phyloP scores from a whole-genome alignment of 2,113 vertebrate genomes.

The Pseudopipra pipra region DNA sequence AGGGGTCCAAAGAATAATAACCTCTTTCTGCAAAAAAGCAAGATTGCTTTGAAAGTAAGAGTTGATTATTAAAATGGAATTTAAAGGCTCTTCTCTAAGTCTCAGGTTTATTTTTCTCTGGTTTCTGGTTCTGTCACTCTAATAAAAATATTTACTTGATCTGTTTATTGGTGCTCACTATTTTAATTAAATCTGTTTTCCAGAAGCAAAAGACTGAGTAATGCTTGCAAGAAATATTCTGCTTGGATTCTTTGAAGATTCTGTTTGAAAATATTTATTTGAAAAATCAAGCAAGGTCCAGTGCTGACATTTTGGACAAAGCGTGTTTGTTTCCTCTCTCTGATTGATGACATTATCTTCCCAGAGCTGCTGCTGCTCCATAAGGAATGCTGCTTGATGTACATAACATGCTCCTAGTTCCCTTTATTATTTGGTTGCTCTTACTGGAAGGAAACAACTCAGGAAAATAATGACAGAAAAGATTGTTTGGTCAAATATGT shows the following conservation, averaged over 20 bases:
- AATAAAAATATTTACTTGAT: neutral
- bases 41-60: neutral
- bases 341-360: neutral
- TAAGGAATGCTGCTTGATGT: neutral
- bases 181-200: slow-evolving; percentile 18
- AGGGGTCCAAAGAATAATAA: neutral
- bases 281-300: slow-evolving; percentile 14
- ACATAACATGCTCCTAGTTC: accelerated
- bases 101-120: neutral
- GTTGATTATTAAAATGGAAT: neutral
- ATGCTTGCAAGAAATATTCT: neutral
- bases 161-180: neutral
- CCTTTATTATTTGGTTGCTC: neutral
- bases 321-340: neutral
- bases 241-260: neutral
- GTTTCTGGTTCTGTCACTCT: neutral
- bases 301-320: neutral
- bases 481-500: neutral
- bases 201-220: neutral
- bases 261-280: slow-evolving; percentile 11
- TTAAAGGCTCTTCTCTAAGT: neutral
- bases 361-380: neutral
- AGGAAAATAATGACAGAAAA: neutral
- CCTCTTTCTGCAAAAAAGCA: neutral
- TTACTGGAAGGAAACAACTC: neutral